Percentiles rank a stretch among this genome's conserved stretches.
Evolutionary conservation across 2,113 vertebrate genomes (phyloP).

Genomic region (Chloroceryle aenea): DNA sequence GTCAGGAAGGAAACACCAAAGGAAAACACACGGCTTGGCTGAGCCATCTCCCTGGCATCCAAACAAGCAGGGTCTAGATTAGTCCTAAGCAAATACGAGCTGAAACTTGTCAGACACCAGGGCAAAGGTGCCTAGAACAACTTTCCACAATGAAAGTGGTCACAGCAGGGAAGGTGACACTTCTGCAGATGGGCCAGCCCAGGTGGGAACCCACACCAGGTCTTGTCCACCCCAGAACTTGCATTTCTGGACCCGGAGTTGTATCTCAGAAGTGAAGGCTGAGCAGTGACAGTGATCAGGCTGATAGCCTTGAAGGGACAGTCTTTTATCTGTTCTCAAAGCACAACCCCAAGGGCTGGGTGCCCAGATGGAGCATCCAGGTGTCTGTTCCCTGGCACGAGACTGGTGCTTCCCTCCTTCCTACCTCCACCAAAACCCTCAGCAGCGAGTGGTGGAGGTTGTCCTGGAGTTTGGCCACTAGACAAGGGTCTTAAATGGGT

Average conservation of each 20-base stretch:
- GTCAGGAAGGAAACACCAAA: fast-evolving
- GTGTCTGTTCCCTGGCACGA: neutral
- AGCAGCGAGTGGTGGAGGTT: neutral
- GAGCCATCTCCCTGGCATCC: neutral
- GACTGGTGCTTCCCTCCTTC: neutral
- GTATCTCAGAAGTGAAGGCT: neutral
- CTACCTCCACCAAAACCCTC: neutral
- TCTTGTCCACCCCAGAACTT: neutral
- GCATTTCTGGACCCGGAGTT: neutral
- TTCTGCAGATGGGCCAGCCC: neutral
- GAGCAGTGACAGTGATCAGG: neutral
- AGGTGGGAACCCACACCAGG: neutral
- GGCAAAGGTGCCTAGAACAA: neutral
- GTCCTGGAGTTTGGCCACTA: neutral
- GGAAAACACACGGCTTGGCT: neutral
- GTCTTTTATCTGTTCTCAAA: neutral
- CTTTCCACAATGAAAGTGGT: neutral
- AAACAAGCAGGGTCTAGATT: neutral
- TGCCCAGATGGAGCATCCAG: neutral
- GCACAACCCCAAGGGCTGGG: neutral
- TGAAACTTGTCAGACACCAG: neutral
- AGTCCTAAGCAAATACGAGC: neutral
- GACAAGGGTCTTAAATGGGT: neutral
- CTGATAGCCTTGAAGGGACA: neutral
- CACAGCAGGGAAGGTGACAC: neutral